A percentile compares a stretch with the other conserved stretches of the same genome.
Evolutionary conservation across 2,113 vertebrate genomes (phyloP).

Genomic region (Corythornis vintsioides): DNA sequence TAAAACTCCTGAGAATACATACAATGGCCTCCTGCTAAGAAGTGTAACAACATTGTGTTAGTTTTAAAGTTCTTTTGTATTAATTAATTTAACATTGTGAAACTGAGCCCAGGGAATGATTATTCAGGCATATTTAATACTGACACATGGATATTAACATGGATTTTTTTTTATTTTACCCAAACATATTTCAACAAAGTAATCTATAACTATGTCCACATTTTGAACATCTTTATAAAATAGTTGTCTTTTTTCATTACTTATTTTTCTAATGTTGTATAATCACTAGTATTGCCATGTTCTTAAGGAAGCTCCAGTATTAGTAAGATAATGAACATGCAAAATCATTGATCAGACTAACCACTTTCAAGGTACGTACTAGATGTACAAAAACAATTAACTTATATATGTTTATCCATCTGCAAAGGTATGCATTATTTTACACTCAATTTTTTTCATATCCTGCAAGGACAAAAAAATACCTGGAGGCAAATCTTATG

Average conservation of each 20-base stretch:
- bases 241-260: neutral
- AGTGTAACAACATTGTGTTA: neutral
- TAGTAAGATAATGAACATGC: neutral
- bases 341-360: neutral
- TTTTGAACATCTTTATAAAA: neutral
- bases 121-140: neutral
- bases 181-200: neutral
- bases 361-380: neutral
- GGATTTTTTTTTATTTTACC: neutral
- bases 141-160: neutral
- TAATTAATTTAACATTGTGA: slow-evolving; percentile 11
- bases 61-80: neutral
- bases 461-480: neutral
- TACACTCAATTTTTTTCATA: neutral
- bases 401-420: neutral
- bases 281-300: neutral
- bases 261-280: neutral
- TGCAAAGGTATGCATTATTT: neutral
- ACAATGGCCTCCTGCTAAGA: neutral
- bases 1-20: neutral
- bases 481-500: neutral
- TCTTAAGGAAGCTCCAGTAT: neutral
- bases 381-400: neutral
- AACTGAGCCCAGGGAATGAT: neutral
- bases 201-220: neutral